Evolutionary conservation across 2,797 vertebrate genomes (phyloP), one percentile per base, ranked within the genome.

Genomic region (Discoglossus pictus): DNA sequence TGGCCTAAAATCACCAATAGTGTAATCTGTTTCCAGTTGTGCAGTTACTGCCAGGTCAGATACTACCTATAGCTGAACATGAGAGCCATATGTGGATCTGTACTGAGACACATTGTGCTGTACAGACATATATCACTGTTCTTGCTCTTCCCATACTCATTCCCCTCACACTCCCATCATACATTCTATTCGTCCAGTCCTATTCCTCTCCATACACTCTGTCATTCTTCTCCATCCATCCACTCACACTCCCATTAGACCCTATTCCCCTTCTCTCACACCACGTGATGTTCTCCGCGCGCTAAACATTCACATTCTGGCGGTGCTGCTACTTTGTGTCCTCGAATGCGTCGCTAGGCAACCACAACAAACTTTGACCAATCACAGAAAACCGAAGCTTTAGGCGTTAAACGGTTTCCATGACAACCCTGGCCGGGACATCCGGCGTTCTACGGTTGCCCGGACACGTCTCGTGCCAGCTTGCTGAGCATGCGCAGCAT

Each of bases 361-460:
- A 63, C 11, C 4, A 8, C 23, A 63, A 40, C 11, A 58, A 9
- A 31, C 13, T 9, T 8, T 20, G n/a, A 20, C 68, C 68, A 51
- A 71, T 52, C 44, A 18, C 9, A 13, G 15, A 6, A 1, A 0
- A 10, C 1, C 2, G 6, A 21, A 10, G 4, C 21, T 52, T 31
- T 31, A 8, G 8, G 27, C 27, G 27, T 31, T 31, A 4, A 4
- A 4, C 3, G 6, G 51, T 70, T 62, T 17, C 68, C 38, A 20
- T 18, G 50, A 43, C 58, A 21, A 47, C 58, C 20, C 7, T 7
- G n/a, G 44, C 61, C 27, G 68, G 44, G 53, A 71, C 38, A 13
- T 58, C 68, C 60, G 52, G 61, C 52, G 68, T 64, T 43, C 9
- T 2, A n/a, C 4, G 17, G 68, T 64, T 64, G 61, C 68, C 38